Conservation (phyloP, 2,888 invertebrate genomes). For the Agriopis marginaria region DNA sequence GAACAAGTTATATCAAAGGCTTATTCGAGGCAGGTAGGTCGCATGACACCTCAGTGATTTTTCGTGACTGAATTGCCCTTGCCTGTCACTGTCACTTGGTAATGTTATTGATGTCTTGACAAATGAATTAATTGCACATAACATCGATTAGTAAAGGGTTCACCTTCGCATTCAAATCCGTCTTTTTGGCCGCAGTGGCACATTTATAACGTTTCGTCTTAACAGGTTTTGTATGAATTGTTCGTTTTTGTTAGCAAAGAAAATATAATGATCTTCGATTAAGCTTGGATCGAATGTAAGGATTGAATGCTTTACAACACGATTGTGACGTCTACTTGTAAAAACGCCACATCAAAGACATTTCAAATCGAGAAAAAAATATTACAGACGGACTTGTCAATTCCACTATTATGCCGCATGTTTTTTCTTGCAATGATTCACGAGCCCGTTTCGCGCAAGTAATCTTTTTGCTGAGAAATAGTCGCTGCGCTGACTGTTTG, state of each 20-base stretch:
- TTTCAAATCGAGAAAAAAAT: constrained; percentile 31
- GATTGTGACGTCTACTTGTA: constrained; percentile 28
- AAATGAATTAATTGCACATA: constrained; percentile 53
- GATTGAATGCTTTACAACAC: constrained; percentile 20
- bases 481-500: constrained; percentile 14
- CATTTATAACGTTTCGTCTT: constrained; percentile 13
- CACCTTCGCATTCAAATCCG: constrained; percentile 24
- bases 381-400: constrained; percentile 33
- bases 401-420: constrained; percentile 28
- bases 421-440: constrained; percentile 40
- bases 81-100: constrained; percentile 44
- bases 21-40: constrained; percentile 12
- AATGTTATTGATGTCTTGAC: constrained; percentile 60
- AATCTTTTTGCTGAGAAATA: constrained; percentile 31
- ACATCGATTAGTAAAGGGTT: constrained; percentile 30
- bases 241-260: constrained; percentile 17
- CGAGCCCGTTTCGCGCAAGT: constrained; percentile 18
- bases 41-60: constrained; percentile 32
- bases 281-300: constrained; percentile 9
- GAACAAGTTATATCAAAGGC: constrained; percentile 13
- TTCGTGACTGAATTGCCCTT: constrained; percentile 68
- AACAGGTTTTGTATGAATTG: neutral
- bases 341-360: constrained; percentile 35
- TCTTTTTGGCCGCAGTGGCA: constrained; percentile 5
- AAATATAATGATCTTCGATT: constrained; percentile 18